Conservation (phyloP, 2,888 invertebrate genomes). For the Nycteola revayana region DNA sequence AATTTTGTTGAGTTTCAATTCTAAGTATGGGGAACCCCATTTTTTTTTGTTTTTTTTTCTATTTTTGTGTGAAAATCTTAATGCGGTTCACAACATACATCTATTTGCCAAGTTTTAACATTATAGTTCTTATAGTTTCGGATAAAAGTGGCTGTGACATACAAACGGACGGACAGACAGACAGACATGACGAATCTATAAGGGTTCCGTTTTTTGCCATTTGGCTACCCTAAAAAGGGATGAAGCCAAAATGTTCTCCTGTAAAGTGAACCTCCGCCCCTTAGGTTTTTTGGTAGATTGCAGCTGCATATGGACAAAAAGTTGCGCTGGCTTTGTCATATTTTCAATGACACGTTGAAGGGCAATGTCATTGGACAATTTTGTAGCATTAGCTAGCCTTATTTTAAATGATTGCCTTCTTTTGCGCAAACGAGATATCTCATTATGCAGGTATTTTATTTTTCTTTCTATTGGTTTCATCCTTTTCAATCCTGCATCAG, state of each 20-base stretch:
- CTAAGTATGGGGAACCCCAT: no score
- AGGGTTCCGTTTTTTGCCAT: no score
- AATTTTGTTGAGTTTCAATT: no score
- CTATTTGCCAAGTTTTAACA: no score
- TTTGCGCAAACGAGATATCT: slow-evolving; percentile 4
- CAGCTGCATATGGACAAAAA: slow-evolving; percentile 7
- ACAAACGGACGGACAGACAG: no score
- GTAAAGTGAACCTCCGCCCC: not conserved
- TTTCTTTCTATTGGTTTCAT: not conserved
- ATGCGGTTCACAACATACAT: no score
- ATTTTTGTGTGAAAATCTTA: no score
- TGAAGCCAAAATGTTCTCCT: slow-evolving; percentile 5
- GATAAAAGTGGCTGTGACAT: no score
- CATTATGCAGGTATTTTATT: not conserved
- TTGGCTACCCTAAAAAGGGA: no score
- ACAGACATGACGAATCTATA: no score
- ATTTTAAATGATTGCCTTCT: not conserved
- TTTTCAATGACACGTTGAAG: not conserved
- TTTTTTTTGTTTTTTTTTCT: no score
- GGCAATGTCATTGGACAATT: not conserved
- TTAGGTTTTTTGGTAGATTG: slow-evolving; percentile 3
- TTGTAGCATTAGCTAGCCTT: slow-evolving; percentile 1
- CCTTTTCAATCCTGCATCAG: not conserved
- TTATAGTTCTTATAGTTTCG: no score
- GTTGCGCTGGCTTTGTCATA: slow-evolving; percentile 2